Evolutionary conservation across 2,113 vertebrate genomes (phyloP).

Genomic region (Ceuthmochares aereus): DNA sequence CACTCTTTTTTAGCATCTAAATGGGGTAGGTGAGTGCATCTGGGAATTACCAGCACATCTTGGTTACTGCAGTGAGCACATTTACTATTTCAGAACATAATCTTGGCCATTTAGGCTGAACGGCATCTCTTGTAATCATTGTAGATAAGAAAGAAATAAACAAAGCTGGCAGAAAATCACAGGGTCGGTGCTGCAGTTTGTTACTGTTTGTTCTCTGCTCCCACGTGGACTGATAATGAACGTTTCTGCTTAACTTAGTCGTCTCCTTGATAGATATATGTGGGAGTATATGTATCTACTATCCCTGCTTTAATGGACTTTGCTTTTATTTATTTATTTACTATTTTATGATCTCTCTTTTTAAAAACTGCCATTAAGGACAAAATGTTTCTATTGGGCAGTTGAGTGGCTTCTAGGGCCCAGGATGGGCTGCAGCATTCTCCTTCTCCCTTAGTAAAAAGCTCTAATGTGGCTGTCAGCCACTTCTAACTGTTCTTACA

Average conservation of each 20-base stretch:
- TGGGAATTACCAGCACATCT: neutral
- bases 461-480: neutral
- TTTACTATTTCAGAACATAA: neutral
- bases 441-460: neutral
- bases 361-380: neutral
- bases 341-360: neutral
- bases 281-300: neutral
- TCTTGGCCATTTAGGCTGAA: neutral
- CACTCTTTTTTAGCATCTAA: neutral
- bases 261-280: neutral
- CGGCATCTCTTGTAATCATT: neutral
- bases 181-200: neutral
- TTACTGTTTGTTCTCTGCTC: conserved; percentile 8
- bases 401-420: neutral
- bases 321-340: neutral
- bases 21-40: neutral
- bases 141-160: neutral
- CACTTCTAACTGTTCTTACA: neutral
- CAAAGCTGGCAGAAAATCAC: neutral
- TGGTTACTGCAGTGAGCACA: neutral
- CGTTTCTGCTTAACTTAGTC: neutral
- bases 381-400: neutral
- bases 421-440: neutral
- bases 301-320: neutral
- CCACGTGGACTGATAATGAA: neutral